These are phyloP conservation scores for Mormyrus iriodes DNA, from an alignment of 2,113 vertebrate species.

Conservation along the genomic window DNA sequence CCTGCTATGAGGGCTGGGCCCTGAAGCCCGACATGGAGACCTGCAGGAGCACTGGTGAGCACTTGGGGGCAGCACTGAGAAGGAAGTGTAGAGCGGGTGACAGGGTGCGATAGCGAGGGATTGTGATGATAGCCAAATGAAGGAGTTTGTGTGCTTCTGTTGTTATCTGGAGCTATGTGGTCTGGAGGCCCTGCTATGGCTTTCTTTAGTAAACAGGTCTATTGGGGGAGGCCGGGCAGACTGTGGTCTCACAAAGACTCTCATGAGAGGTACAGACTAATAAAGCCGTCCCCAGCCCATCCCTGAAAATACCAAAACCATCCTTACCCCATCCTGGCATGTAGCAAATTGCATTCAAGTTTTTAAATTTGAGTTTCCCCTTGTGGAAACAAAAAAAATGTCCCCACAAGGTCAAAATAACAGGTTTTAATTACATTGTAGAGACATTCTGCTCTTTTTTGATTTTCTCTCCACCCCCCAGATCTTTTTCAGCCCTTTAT, in stretches of 20 bases:
- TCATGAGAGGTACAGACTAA: background rate
- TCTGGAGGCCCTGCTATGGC: too few species aligned
- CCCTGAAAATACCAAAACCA: too few species aligned
- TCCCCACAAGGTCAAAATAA: background rate
- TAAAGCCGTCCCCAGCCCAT: background rate
- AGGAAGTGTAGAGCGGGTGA: background rate
- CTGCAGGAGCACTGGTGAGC: conserved; percentile 85
- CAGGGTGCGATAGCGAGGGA: background rate
- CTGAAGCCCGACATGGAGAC: conserved; percentile 83
- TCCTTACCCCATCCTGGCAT: too few species aligned
- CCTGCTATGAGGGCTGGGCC: conserved; percentile 92
- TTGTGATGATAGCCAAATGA: background rate
- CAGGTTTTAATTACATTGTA: background rate
- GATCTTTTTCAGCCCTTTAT: conserved; percentile 96
- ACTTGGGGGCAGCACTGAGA: background rate
- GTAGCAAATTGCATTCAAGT: background rate
- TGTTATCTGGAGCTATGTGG: background rate
- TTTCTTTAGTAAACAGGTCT: background rate
- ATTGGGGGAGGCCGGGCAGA: background rate
- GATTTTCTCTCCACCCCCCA: conserved; percentile 37
- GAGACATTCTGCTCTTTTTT: background rate
- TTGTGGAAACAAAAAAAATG: background rate
- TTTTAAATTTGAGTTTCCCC: background rate
- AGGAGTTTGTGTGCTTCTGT: background rate
- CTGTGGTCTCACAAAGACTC: background rate